These are phyloP conservation scores for Drosophila tsacasi DNA, from an alignment of 1,140 invertebrate species.

Conservation along the genomic window DNA sequence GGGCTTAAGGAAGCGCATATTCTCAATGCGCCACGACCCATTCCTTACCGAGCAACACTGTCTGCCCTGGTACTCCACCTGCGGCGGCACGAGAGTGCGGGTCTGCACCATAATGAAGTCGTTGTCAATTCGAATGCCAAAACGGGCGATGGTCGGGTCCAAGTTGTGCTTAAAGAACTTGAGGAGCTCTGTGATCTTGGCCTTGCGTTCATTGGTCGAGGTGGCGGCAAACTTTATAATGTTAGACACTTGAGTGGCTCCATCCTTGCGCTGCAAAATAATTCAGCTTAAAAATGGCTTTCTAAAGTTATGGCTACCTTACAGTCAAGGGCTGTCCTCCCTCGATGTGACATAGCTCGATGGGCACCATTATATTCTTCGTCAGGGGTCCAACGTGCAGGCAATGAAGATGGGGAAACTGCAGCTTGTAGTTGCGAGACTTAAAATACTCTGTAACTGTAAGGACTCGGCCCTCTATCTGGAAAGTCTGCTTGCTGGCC, in stretches of 20 bases:
- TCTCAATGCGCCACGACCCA: constrained; percentile 67
- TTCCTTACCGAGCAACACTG: constrained; percentile 22
- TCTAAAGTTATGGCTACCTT: not conserved
- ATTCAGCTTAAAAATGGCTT: not conserved
- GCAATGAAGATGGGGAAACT: constrained; percentile 87
- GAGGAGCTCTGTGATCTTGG: constrained; percentile 88
- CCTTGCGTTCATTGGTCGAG: constrained; percentile 86
- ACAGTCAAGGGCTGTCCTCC: constrained; percentile 87
- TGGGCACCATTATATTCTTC: constrained; percentile 87
- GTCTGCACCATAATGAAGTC: constrained; percentile 87
- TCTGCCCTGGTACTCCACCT: constrained; percentile 85
- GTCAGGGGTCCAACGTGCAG: constrained; percentile 87
- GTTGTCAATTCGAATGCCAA: constrained; percentile 86
- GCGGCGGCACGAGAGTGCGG: constrained; percentile 87
- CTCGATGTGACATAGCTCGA: constrained; percentile 88
- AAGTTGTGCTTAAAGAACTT: constrained; percentile 85
- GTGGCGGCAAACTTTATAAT: constrained; percentile 90
- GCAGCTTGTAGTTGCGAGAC: constrained; percentile 72
- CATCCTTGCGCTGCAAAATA: constrained; percentile 83
- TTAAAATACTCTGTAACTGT: constrained; percentile 87
- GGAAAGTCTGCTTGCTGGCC: constrained; percentile 83
- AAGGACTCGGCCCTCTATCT: constrained; percentile 17
- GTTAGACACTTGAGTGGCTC: constrained; percentile 86
- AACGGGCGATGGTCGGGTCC: constrained; percentile 86
- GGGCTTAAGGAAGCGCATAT: constrained; percentile 33